Base-by-base conservation (phyloP, 1,140 invertebrate genomes). In the Dendrolimus punctatus region DNA sequence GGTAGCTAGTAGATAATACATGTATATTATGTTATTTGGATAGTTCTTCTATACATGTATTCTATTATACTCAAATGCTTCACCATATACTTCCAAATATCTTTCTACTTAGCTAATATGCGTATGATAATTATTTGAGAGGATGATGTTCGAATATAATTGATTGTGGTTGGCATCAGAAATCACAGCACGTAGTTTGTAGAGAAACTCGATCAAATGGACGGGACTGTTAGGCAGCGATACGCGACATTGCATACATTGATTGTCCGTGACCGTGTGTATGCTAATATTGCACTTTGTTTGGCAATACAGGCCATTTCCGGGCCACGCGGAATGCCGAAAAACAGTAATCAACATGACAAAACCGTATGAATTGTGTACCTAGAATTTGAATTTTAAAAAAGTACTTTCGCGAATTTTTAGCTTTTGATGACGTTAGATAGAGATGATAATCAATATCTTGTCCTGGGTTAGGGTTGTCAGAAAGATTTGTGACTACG, bases 281-380 rank as follows among this genome's bases (percentile, higher is more conserved):
- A 82, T 77, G 76, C 62, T 70, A 79, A 79, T 75, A 44, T 49
- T 50, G 62, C 54, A 59, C 61, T 73, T 69, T 66, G 75, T 74
- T 79, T 65, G 73, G 66, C 65, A 74, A 78, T 75, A 75, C 68
- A 60, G 76, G 73, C 57, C 73, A 71, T 68, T 81, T 81, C 78
- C 78, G 81, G 76, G 54, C 66, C 59, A 71, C 63, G 60, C 50
- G 52, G 63, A 73, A 78, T 75, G 65, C 71, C 72, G 62, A 68
- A 68, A 68, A 70, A 51, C 49, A 7, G 1, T 23, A 23, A 66
- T 55, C 51, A 41, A 48, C 51, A 56, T 44, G 40, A 40, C 39
- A 51, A 40, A 49, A 47, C 45, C 47, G 50, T 58, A 55, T 58
- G 41, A n/a, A 10, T 39, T 5, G 50, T 51, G 50, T 36, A 60